These are phyloP conservation scores for Electrona antarctica DNA, from an alignment of 2,113 vertebrate species.

Conservation along the genomic window DNA sequence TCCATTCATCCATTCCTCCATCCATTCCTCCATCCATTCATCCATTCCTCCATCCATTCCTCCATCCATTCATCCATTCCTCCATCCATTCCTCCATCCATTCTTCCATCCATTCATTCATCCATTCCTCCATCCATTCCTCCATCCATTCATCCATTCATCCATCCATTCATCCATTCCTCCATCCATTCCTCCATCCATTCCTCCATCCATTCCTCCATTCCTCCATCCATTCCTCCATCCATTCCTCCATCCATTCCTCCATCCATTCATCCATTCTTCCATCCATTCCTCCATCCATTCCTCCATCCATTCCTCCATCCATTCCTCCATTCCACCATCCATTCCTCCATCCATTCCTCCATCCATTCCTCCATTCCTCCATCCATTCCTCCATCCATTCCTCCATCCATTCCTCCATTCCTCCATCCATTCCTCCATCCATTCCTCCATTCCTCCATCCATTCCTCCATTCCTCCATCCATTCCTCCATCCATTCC, in stretches of 20 bases:
- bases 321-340: slow-evolving; percentile 68
- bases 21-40: slow-evolving; percentile 71
- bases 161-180: slow-evolving; percentile 71
- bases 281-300: slow-evolving; percentile 70
- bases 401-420: slow-evolving; percentile 2
- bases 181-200: slow-evolving; percentile 76
- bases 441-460: no score
- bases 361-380: no score
- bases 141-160: no score
- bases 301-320: slow-evolving; percentile 80
- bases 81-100: slow-evolving; percentile 57
- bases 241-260: slow-evolving; percentile 65
- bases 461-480: slow-evolving; percentile 77
- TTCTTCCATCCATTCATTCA: slow-evolving; percentile 8
- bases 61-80: slow-evolving; percentile 74
- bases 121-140: neutral
- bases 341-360: slow-evolving; percentile 76
- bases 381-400: slow-evolving; percentile 57
- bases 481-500: slow-evolving; percentile 71
- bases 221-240: slow-evolving; percentile 69
- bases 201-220: slow-evolving; percentile 77
- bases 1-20: slow-evolving; percentile 80
- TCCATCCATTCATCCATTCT: no score
- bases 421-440: neutral
- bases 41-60: slow-evolving; percentile 80